A percentile compares a stretch with the other conserved stretches of the same genome.
These are phyloP conservation scores for Calyptommatus sinebrachiatus DNA, from an alignment of 2,113 vertebrate genomes.

Conservation along the genomic window DNA sequence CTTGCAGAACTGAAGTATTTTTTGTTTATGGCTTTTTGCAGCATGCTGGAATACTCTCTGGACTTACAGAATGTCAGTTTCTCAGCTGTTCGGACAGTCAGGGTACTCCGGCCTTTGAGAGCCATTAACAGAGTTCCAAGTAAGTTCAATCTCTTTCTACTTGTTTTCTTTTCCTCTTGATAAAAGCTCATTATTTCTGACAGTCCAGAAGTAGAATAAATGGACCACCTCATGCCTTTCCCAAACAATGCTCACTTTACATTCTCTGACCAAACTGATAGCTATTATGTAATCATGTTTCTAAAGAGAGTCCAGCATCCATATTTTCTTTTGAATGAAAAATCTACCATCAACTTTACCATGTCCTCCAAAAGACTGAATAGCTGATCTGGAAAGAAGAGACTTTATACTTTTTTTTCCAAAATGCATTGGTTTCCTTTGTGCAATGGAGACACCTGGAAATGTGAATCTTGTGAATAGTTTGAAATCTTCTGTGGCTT, in stretches of 20 bases:
- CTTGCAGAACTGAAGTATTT: neutral
- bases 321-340: conserved; percentile 14
- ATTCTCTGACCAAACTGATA: neutral
- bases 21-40: conserved; percentile 53
- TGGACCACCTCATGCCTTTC: neutral
- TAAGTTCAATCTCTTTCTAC: conserved; percentile 66
- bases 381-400: neutral
- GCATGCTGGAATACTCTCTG: conserved; percentile 98
- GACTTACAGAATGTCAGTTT: conserved; percentile 98
- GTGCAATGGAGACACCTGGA: neutral
- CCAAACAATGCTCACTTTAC: fast-evolving
- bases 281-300: neutral
- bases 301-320: neutral
- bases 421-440: neutral
- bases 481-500: too few relatives aligned
- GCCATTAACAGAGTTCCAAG: conserved; percentile 98
- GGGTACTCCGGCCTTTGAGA: conserved; percentile 92
- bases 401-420: neutral
- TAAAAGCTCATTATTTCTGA: neutral
- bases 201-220: neutral
- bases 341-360: neutral
- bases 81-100: conserved; percentile 93
- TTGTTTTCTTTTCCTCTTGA: neutral
- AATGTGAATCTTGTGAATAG: neutral
- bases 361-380: neutral